phyloP scores from a whole-genome alignment of 2,113 vertebrate species.

The Cariama cristata region DNA sequence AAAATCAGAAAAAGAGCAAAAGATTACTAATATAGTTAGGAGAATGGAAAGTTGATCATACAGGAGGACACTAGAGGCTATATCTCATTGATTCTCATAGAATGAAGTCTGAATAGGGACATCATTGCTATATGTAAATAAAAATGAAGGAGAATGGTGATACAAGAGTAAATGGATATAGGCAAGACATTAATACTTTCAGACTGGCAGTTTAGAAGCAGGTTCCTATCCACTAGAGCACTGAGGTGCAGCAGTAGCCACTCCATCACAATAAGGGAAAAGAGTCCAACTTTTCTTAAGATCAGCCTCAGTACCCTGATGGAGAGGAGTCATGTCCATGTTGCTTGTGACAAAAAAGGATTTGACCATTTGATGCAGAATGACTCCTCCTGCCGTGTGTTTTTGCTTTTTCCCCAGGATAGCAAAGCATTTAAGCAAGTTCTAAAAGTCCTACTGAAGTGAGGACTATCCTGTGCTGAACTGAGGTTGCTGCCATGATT shows the following conservation, averaged over 20 bases:
- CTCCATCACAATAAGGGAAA: background rate
- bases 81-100: background rate
- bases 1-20: background rate
- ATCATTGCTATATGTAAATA: background rate
- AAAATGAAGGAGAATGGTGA: background rate
- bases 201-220: background rate
- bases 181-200: background rate
- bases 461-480: background rate
- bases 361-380: background rate
- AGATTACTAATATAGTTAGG: background rate
- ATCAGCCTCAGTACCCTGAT: fast-evolving
- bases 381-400: background rate
- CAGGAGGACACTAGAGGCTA: background rate
- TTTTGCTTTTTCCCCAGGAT: background rate
- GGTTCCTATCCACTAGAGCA: background rate
- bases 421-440: background rate
- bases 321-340: background rate
- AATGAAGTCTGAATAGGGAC: background rate
- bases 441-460: background rate
- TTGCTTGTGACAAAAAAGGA: background rate
- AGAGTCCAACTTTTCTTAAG: background rate
- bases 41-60: background rate
- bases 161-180: background rate
- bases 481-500: background rate
- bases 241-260: background rate